These are phyloP conservation scores for Herpetotheres cachinnans DNA, from an alignment of 2,113 vertebrate genomes.

Conservation along the genomic window DNA sequence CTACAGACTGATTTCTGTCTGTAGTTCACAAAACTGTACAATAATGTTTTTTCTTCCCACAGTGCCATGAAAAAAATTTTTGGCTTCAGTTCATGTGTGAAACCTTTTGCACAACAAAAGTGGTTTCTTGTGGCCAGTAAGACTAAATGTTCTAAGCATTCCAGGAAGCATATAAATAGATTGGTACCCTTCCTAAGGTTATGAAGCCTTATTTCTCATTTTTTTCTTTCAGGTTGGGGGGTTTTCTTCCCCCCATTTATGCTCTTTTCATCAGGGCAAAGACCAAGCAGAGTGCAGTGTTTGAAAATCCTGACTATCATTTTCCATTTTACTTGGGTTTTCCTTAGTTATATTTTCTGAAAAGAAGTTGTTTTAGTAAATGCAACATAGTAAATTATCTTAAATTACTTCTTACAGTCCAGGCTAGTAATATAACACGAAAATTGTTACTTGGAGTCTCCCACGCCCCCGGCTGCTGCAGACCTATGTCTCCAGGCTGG, in stretches of 20 bases:
- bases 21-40: neutral
- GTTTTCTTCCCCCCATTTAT: neutral
- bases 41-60: neutral
- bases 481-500: slow-evolving; percentile 41
- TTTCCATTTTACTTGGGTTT: slow-evolving; percentile 35
- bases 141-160: slow-evolving; percentile 21
- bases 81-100: slow-evolving; percentile 20
- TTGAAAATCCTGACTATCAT: slow-evolving; percentile 6
- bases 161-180: slow-evolving; percentile 44
- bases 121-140: slow-evolving; percentile 22
- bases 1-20: neutral
- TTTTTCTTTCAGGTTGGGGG: neutral
- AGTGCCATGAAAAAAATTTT: neutral
- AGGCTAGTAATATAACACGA: slow-evolving; percentile 19
- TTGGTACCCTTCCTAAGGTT: neutral
- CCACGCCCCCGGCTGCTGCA: neutral
- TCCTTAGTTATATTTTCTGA: slow-evolving; percentile 33
- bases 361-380: slow-evolving; percentile 45
- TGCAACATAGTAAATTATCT: slow-evolving; percentile 42
- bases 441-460: slow-evolving; percentile 48
- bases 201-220: neutral
- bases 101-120: slow-evolving; percentile 32
- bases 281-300: neutral
- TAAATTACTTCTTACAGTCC: slow-evolving; percentile 36
- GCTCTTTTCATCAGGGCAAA: neutral